These are phyloP conservation scores for Agriotes lineatus DNA, from an alignment of 2,888 invertebrate species.

Conservation along the genomic window DNA sequence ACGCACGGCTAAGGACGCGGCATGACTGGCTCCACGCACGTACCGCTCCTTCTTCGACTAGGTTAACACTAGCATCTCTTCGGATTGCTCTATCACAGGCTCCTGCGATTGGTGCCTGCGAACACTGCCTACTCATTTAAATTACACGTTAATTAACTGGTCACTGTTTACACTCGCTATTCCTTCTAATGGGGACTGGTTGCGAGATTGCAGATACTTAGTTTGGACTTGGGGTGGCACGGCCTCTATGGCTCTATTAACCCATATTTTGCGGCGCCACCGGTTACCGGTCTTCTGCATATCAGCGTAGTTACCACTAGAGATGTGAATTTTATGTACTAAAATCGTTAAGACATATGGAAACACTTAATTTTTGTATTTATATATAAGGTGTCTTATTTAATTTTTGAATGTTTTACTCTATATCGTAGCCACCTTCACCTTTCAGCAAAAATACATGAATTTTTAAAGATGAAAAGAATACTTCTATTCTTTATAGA, in stretches of 20 bases:
- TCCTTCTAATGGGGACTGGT: constrained; percentile 40
- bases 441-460: too few relatives aligned
- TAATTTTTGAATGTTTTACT: too few relatives aligned
- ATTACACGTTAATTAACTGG: constrained; percentile 56
- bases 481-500: too few relatives aligned
- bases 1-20: constrained; percentile 59
- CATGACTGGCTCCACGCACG: constrained; percentile 62
- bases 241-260: constrained; percentile 4
- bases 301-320: too few relatives aligned
- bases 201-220: constrained; percentile 27
- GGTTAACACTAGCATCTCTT: constrained; percentile 60
- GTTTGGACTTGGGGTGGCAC: not conserved
- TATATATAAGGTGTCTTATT: too few relatives aligned
- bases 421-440: too few relatives aligned
- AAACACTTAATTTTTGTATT: too few relatives aligned
- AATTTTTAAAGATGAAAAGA: too few relatives aligned
- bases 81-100: constrained; percentile 61
- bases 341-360: too few relatives aligned
- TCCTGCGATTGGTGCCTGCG: constrained; percentile 58
- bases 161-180: constrained; percentile 54
- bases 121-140: constrained; percentile 60
- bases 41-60: constrained; percentile 62
- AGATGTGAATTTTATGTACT: too few relatives aligned
- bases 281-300: too few relatives aligned
- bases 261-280: too few relatives aligned